Evolutionary conservation across 2,888 invertebrate species (phyloP).

Genomic region (Lacanobia wlatinum): DNA sequence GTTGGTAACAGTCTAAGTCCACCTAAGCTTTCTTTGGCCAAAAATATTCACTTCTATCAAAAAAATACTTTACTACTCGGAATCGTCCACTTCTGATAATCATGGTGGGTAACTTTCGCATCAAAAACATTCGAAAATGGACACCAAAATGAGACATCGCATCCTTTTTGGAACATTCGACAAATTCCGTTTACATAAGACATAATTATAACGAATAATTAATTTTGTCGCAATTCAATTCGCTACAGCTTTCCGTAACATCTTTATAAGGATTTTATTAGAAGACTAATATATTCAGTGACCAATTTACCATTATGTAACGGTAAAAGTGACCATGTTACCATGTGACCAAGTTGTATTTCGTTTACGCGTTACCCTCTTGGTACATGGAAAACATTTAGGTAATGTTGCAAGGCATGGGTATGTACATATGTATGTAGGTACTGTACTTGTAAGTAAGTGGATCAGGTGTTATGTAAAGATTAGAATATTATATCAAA

Average conservation of each 20-base stretch:
- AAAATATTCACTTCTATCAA: too few relatives aligned
- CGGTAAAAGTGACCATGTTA: constrained; percentile 36
- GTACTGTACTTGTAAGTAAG: constrained; percentile 65
- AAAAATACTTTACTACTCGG: too few relatives aligned
- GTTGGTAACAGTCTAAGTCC: too few relatives aligned
- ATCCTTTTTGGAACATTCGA: neutral
- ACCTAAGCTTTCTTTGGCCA: too few relatives aligned
- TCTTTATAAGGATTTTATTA: constrained; percentile 35
- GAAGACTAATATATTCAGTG: constrained; percentile 40
- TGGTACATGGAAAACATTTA: constrained; percentile 43
- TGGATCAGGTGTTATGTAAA: constrained; percentile 71
- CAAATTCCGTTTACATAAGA: constrained; percentile 23
- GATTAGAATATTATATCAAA: constrained; percentile 63
- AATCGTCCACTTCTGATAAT: neutral
- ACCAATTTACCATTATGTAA: constrained; percentile 46
- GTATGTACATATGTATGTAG: constrained; percentile 41
- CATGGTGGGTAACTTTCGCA: neutral
- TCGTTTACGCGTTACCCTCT: constrained; percentile 30
- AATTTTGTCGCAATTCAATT: constrained; percentile 19
- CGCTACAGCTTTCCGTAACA: constrained; percentile 22
- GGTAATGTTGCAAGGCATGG: constrained; percentile 47
- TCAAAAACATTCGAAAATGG: neutral
- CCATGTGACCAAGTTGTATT: constrained; percentile 16
- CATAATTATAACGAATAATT: constrained; percentile 13
- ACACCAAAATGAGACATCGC: constrained; percentile 5